phyloP scores from a whole-genome alignment of 1,140 invertebrate species.

The Drosophila equinoxialis region DNA sequence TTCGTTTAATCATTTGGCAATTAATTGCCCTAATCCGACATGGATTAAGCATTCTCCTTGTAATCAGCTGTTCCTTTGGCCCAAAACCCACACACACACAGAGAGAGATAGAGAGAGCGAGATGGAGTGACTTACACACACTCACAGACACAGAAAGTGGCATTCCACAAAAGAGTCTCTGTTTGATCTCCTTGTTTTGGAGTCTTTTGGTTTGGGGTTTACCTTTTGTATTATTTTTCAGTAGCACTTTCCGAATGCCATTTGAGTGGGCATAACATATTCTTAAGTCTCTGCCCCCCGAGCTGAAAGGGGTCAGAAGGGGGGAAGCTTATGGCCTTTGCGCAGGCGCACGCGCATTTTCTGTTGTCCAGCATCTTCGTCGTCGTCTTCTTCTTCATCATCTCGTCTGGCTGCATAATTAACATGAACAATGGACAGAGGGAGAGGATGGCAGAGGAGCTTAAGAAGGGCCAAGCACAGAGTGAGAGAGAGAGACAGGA shows the following conservation, averaged over 20 bases:
- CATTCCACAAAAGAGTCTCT: conserved; percentile 25
- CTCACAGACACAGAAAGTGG: too few species aligned
- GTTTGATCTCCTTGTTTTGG: conserved; percentile 27
- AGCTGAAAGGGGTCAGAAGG: conserved; percentile 15
- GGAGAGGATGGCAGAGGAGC: conserved; percentile 15
- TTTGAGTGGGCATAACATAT: conserved; percentile 80
- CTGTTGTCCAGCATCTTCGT: conserved; percentile 21
- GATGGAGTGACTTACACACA: too few species aligned
- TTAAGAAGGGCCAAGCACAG: conserved; percentile 1
- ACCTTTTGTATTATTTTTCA: conserved; percentile 77
- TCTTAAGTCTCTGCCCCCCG: conserved; percentile 62
- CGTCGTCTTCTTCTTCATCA: conserved; percentile 11
- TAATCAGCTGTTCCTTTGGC: conserved; percentile 68
- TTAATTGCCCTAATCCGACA: conserved; percentile 74
- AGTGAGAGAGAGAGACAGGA: conserved; percentile 6
- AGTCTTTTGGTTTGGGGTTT: conserved; percentile 53
- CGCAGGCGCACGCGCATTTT: conserved; percentile 56
- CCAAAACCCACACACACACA: conserved; percentile 19
- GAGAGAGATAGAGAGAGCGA: too few species aligned
- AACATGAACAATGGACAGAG: conserved; percentile 43
- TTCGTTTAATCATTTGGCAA: conserved; percentile 52
- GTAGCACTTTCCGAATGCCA: conserved; percentile 80
- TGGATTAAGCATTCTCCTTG: conserved; percentile 45
- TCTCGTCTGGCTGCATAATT: conserved; percentile 68
- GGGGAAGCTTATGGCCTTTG: conserved; percentile 41